Base-by-base conservation (phyloP, 2,888 invertebrate species). In the Ecliptopera silaceata region DNA sequence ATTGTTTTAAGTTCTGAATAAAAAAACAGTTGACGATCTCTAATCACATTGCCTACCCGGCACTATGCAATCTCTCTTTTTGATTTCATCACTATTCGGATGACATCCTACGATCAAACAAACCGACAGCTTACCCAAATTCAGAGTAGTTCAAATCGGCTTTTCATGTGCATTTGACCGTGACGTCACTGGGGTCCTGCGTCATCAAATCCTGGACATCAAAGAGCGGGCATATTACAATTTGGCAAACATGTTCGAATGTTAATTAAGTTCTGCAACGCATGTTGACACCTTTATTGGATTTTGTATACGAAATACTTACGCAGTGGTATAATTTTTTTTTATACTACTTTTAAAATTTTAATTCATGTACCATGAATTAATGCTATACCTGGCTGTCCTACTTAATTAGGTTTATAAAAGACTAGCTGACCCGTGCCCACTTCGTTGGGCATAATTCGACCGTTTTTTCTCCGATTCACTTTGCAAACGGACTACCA, bases 231-330 rank as follows among this genome's bases (percentile, higher is more conserved):
- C 69, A 70, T 72, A 70, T 77, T 75, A 77, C 72, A 70, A 64
- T 69, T 67, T 64, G 57, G 66, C 77, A 80, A 80, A 80, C 79
- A 80, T 71, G 70, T 70, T 75, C 79, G 86, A 79, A 88, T 91
- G 86, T 90, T 92, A 93, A 93, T 93, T 92, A 92, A 89, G 89
- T 88, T 84, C 91, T 92, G 92, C 93, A 87, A 80, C 81, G 78
- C 82, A 89, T 84, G 82, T 88, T 84, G 86, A 54, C 62, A 54
- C 41, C 41, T 20, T 22, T 43, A 49, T 54, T 58, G 29, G 31
- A 52, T 51, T 88, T 86, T 82, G 84, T 82, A 83, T 41, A 11
- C n/a, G 39, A 29, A 49, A 12, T 4, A 11, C 6, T 8, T 26
- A 26, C 8, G 8, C n/a, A 26, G 6, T 26, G 10, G 26, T 26